Base-by-base conservation (phyloP, 2,888 invertebrate species). In the Amphimallon solstitiale region DNA sequence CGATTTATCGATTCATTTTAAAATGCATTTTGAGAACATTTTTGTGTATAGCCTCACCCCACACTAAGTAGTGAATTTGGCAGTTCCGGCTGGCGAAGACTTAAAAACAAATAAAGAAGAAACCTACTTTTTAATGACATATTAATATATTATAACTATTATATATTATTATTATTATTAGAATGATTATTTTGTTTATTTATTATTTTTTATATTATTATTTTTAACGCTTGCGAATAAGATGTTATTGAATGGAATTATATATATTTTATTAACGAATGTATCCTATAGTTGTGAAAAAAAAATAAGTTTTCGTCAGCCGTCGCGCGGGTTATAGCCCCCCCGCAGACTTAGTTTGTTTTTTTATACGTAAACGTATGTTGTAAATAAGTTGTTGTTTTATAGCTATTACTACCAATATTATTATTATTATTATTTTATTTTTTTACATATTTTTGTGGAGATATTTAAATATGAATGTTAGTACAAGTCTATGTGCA, bases 381-480 rank as follows among this genome's bases (percentile, higher is more conserved):
- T 74, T 82, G 81, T 82, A 81, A 76, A 82, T 83, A 83, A 79
- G 80, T 83, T 83, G 82, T 83, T 83, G 81, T 82, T 82, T 82
- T 81, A 80, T 82, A 82, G 80, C 80, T 81, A 81, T 82, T 81
- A 79, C 78, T 78, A 76, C 67, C 74, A 75, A 77, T 77, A 80
- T 78, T 77, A 79, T 67, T 71, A 74, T 80, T 79, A 80, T 82
- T 81, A 82, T 82, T 82, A 82, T 83, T 82, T 83, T 83, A 83
- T 83, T 83, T 83, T 83, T 83, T 82, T 82, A 83, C 82, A 81
- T 83, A 82, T 83, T 82, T 83, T 83, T 82, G 81, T 81, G 82
- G 78, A 82, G 82, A 83, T 82, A 82, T 83, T 82, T 82, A 81
- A 81, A 76, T 81, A 82, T 82, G 78, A 81, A 82, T 82, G 82